These are phyloP conservation scores for Pomatostomus ruficeps DNA, from an alignment of 2,113 vertebrate species.

Conservation along the genomic window DNA sequence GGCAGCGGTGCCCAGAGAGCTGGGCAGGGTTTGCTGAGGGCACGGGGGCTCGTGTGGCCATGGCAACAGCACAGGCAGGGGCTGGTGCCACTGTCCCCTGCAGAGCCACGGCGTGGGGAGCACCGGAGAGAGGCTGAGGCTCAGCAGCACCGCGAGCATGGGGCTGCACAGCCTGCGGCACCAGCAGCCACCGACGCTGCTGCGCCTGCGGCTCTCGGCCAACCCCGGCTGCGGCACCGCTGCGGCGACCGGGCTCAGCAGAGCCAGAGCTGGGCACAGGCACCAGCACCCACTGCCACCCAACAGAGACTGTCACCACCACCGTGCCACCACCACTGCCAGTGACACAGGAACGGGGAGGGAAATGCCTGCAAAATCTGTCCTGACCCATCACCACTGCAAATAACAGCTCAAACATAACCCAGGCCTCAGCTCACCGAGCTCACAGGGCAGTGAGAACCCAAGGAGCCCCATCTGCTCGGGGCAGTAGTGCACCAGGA, in stretches of 20 bases:
- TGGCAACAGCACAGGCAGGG: background rate
- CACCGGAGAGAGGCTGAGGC: fast-evolving
- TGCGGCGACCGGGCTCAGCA: fast-evolving
- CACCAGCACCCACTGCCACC: background rate
- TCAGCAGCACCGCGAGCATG: fast-evolving
- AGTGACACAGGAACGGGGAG: fast-evolving
- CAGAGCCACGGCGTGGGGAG: fast-evolving
- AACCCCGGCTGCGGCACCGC: fast-evolving
- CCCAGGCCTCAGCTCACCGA: fast-evolving
- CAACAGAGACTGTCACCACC: fast-evolving
- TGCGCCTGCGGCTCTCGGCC: background rate
- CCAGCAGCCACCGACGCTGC: fast-evolving
- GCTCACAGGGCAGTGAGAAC: fast-evolving
- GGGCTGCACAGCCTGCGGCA: background rate
- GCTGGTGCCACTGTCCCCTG: background rate
- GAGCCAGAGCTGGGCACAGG: background rate
- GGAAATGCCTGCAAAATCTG: background rate
- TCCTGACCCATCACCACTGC: fast-evolving
- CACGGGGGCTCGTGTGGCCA: fast-evolving
- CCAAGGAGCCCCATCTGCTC: fast-evolving
- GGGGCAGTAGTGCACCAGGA: fast-evolving
- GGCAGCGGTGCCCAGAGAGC: fast-evolving
- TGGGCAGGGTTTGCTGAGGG: fast-evolving
- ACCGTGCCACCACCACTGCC: fast-evolving
- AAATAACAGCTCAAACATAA: background rate